Evolutionary conservation across 2,113 vertebrate species (phyloP).

Genomic region (Rafetus swinhoei): DNA sequence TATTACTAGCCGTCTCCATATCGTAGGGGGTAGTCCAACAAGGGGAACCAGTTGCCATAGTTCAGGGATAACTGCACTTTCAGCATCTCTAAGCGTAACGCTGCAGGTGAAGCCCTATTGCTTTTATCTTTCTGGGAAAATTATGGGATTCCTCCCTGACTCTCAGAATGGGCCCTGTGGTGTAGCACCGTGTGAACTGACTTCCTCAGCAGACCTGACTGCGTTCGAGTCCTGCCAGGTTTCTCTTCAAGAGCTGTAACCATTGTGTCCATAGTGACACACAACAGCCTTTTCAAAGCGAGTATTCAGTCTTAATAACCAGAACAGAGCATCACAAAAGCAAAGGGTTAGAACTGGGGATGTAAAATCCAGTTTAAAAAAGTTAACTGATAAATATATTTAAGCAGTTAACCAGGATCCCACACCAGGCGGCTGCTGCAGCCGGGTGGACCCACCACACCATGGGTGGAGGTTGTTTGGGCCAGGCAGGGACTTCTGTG

Average conservation of each 20-base stretch:
- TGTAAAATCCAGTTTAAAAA: too few relatives aligned
- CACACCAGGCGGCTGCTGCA: too few relatives aligned
- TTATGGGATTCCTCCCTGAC: neutral
- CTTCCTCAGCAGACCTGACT: neutral
- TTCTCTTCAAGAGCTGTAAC: neutral
- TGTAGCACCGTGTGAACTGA: neutral
- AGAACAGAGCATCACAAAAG: neutral
- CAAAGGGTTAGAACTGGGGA: neutral
- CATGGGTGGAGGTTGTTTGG: too few relatives aligned
- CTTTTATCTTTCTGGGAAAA: neutral
- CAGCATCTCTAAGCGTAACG: too few relatives aligned
- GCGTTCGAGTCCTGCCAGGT: neutral
- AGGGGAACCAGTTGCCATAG: neutral
- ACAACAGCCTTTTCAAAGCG: neutral
- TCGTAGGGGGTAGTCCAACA: too few relatives aligned
- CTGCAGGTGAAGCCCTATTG: neutral
- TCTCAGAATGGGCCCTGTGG: neutral
- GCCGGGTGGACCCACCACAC: too few relatives aligned
- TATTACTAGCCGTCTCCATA: neutral
- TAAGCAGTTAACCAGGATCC: too few relatives aligned
- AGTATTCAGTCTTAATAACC: neutral
- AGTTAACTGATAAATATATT: too few relatives aligned
- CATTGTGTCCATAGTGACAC: neutral
- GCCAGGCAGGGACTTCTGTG: too few relatives aligned
- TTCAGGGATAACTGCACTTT: neutral